Base-by-base conservation (phyloP, 1,140 invertebrate genomes). In the Lepeophtheirus salmonis region DNA sequence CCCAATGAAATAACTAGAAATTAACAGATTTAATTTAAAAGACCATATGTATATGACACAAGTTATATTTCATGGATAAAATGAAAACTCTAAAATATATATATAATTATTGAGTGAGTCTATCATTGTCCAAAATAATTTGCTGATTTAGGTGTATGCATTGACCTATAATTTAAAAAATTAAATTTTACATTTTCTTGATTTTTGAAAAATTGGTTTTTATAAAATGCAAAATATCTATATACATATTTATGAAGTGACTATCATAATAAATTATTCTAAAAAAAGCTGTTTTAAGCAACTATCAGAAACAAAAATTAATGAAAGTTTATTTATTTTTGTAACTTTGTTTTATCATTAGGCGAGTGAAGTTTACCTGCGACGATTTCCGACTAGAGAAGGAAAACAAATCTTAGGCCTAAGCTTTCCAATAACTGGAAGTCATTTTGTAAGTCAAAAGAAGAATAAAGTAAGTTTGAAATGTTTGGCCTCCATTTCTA, bases 391-490 rank as follows among this genome's bases (percentile, higher is more conserved):
- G 50, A 16, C 4, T 52, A 12, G n/a, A 10, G 50, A 52, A 10
- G 6, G n/a, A 21, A 52, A 22, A 16, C 50, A 16, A 52, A 21
- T 18, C n/a, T 20, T 57, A n/a, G 55, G 26, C 20, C 55, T 57
- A 14, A 26, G 16, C n/a, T 57, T 57, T 41, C 55, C 55, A 1
- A 17, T 57, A 13, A 57, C 55, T 17, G 17, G 23, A 6, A 57
- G 26, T 25, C 55, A 57, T 20, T 57, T 57, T 30, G 55, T 26
- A 14, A 41, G 30, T 41, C 49, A 67, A 70, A 66, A 72, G 71
- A 65, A 57, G 58, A 22, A 60, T 16, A 14, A 3, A 61, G 16
- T 53, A 3, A 2, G 17, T 6, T 24, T 60, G 13, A 50, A 51
- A 0, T 16, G 18, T 50, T 3, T 54, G 61, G 57, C 48, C 3